Conservation (phyloP, 2,888 invertebrate species). For the Nipponacmea schrenckii region DNA sequence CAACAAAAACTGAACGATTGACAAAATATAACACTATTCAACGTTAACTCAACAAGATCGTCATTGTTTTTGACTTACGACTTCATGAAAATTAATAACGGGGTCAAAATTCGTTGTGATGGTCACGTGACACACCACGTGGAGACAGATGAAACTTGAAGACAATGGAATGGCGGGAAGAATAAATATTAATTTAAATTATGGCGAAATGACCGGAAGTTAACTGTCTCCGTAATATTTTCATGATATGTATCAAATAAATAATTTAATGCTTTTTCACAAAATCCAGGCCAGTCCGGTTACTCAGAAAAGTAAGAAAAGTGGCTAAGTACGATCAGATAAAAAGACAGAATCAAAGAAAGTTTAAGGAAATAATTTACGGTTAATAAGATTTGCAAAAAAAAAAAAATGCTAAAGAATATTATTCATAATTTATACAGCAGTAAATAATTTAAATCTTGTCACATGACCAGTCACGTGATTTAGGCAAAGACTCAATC, state of each 20-base stretch:
- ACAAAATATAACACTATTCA: too few relatives aligned
- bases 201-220: not conserved
- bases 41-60: too few relatives aligned
- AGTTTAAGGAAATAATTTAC: not conserved
- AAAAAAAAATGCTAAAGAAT: not conserved
- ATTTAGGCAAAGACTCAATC: not conserved
- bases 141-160: slow-evolving; percentile 11
- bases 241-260: too few relatives aligned
- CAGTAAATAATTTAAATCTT: not conserved
- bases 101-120: slow-evolving; percentile 1
- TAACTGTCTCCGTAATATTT: not conserved
- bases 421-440: slow-evolving; percentile 2
- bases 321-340: not conserved
- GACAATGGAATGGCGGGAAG: slow-evolving; percentile 28
- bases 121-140: slow-evolving; percentile 9
- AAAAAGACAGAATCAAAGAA: not conserved
- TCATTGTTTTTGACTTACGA: too few relatives aligned
- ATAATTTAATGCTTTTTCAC: too few relatives aligned
- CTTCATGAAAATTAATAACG: not conserved
- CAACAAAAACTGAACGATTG: too few relatives aligned
- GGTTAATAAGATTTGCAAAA: not conserved
- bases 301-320: too few relatives aligned
- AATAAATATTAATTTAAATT: slow-evolving; percentile 21
- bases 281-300: too few relatives aligned
- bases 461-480: not conserved